These are phyloP conservation scores for Apteryx owenii DNA, from an alignment of 2,113 vertebrate species.

Conservation along the genomic window DNA sequence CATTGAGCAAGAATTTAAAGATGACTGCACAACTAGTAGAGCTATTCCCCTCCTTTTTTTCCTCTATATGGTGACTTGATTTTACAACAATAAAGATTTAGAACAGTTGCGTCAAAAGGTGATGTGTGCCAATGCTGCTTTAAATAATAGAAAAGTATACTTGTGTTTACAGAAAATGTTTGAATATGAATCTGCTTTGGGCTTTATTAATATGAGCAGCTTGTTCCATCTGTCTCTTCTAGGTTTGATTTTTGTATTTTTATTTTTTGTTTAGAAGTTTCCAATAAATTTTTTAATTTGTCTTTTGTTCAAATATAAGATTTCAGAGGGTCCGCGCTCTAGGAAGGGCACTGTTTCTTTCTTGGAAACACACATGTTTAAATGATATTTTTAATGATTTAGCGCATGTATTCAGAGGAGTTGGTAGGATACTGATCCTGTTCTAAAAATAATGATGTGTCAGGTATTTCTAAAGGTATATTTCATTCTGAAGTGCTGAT, in stretches of 20 bases:
- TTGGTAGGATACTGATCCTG: neutral
- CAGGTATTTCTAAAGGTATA: neutral
- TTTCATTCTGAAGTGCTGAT: neutral
- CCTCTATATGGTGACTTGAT: slow-evolving; percentile 61
- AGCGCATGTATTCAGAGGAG: neutral
- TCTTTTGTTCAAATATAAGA: slow-evolving; percentile 44
- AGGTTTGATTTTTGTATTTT: slow-evolving; percentile 42
- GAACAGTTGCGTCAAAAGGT: slow-evolving; percentile 64
- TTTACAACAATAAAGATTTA: slow-evolving; percentile 76
- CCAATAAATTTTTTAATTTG: slow-evolving; percentile 55
- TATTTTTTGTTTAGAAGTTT: slow-evolving; percentile 33
- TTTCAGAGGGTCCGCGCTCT: neutral
- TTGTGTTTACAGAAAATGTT: slow-evolving; percentile 20
- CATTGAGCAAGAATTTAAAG: slow-evolving; percentile 59
- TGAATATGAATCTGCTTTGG: slow-evolving; percentile 17
- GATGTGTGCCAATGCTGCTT: slow-evolving; percentile 58
- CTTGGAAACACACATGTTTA: neutral
- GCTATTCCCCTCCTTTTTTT: slow-evolving; percentile 6
- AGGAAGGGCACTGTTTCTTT: neutral
- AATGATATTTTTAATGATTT: neutral
- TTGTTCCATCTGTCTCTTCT: slow-evolving; percentile 28
- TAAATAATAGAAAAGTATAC: slow-evolving; percentile 4
- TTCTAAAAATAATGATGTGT: neutral
- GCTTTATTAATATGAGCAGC: slow-evolving; percentile 28
- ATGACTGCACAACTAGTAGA: slow-evolving; percentile 68